Evolutionary conservation across 1,140 invertebrate genomes (phyloP), one percentile per base, ranked within the genome.

Genomic region (Pentalonia nigronervosa): DNA sequence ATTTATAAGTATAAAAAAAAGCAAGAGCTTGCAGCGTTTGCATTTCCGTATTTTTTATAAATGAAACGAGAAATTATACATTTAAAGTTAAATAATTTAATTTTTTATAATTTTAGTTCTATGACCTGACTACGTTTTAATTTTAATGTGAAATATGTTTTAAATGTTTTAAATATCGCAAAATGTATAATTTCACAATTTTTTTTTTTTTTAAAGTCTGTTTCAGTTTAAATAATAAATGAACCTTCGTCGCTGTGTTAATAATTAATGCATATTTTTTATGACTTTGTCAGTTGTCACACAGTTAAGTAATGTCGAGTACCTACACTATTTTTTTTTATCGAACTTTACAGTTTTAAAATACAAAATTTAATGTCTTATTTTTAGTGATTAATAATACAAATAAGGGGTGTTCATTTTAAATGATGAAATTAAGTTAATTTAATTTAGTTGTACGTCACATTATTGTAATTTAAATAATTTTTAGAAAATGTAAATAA

Each of bases 211-310:
- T 17, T 76, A 76, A 76, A 76, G 60, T 76, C 60, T 76, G 81
- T 45, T 45, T 45, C 36, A 45, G 36, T 86, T 86, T 86, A 86
- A 41, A 86, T 86, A 86, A 86, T 41, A 45, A 86, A 86, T 30
- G 83, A 86, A 8, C 23, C 83, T 86, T 86, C 41, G 23, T 86
- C 30, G 36, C 41, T 45, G 23, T 25, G 23, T 86, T 86, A 41
- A 86, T 45, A 86, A 86, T 86, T 86, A 86, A 86, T 86, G 83
- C 36, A 45, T 86, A 86, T 45, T 86, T 86, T 86, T 86, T 45
- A 84, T 45, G 36, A 86, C 36, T 84, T 41, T 86, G 36, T 76
- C 60, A 76, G 60, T 76, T 34, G 60, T 86, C 41, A 45, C 83
- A 41, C 36, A 84, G 81, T 84, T 45, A 30, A 86, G 36, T 86